Evolutionary conservation across 2,888 invertebrate genomes (phyloP).

Genomic region (Rhogogaster chlorosoma): DNA sequence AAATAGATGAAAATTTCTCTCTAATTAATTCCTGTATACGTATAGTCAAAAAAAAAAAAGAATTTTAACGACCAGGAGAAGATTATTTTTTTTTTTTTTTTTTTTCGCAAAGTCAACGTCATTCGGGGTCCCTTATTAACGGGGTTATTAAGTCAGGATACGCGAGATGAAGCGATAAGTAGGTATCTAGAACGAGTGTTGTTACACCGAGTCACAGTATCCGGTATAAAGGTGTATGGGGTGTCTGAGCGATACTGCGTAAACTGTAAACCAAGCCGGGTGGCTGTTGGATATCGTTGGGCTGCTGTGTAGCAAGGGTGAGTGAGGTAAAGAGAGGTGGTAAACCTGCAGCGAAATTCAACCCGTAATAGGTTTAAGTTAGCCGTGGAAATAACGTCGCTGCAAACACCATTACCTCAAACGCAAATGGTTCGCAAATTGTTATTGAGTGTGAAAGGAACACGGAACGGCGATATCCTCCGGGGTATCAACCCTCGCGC

Average conservation of each 20-base stretch:
- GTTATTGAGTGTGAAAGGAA: slow-evolving; percentile 49
- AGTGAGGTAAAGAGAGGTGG: slow-evolving; percentile 30
- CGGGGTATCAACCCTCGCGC: not conserved
- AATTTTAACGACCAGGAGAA: not conserved
- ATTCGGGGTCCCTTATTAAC: slow-evolving; percentile 20
- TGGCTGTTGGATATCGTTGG: not conserved
- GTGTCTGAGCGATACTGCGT: not conserved
- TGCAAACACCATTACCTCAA: slow-evolving; percentile 49
- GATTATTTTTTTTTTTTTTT: slow-evolving; percentile 16
- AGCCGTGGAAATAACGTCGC: slow-evolving; percentile 36
- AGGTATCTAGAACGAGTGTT: not conserved
- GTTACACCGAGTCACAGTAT: not conserved
- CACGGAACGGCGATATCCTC: slow-evolving; percentile 45
- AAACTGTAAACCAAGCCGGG: not conserved
- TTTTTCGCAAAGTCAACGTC: slow-evolving; percentile 42
- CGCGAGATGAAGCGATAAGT: slow-evolving; percentile 44
- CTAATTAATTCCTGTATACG: not conserved
- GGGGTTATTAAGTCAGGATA: slow-evolving; percentile 34
- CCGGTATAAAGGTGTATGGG: not conserved
- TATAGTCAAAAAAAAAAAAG: not conserved
- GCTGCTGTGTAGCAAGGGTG: not conserved
- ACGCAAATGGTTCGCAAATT: slow-evolving; percentile 46
- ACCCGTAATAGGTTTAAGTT: slow-evolving; percentile 46
- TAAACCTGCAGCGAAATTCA: slow-evolving; percentile 43
- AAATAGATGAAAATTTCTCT: too few relatives aligned